Conservation (phyloP, 2,113 vertebrate species). For the Semnornis frantzii region DNA sequence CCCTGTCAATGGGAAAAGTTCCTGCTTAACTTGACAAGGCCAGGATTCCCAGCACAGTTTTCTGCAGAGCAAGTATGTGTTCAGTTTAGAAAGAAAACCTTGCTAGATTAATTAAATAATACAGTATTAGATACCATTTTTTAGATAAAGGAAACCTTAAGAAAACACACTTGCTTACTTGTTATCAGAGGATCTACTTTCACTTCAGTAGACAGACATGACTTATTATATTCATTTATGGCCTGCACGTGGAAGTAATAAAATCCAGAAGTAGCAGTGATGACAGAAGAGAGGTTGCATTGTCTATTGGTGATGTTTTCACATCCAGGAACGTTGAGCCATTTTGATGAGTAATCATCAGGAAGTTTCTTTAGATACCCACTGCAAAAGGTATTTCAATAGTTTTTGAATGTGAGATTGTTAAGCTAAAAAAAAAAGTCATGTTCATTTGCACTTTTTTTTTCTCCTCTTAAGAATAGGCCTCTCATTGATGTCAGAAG, state of each 20-base stretch:
- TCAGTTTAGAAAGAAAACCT: no score
- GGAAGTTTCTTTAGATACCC: background rate
- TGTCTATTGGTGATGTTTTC: background rate
- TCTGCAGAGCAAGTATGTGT: background rate
- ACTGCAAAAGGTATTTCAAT: constrained; percentile 39
- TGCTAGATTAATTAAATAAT: no score
- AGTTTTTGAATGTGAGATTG: background rate
- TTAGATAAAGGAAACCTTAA: background rate
- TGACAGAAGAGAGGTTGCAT: constrained; percentile 45
- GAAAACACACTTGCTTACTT: constrained; percentile 37
- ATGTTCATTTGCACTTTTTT: background rate
- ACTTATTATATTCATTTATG: background rate
- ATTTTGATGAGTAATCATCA: background rate
- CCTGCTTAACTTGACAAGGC: background rate
- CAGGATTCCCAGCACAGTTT: background rate
- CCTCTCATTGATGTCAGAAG: no score
- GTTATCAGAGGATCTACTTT: background rate
- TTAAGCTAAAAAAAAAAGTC: background rate
- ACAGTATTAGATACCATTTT: background rate
- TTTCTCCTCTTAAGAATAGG: background rate
- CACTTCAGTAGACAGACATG: constrained; percentile 63
- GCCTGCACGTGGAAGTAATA: constrained; percentile 62
- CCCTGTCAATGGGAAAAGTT: background rate
- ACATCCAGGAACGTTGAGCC: constrained; percentile 53
- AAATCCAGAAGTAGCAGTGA: background rate